Percentiles rank a stretch among this genome's conserved stretches.
phyloP scores from a whole-genome alignment of 2,113 vertebrate genomes.

The Gavia stellata region DNA sequence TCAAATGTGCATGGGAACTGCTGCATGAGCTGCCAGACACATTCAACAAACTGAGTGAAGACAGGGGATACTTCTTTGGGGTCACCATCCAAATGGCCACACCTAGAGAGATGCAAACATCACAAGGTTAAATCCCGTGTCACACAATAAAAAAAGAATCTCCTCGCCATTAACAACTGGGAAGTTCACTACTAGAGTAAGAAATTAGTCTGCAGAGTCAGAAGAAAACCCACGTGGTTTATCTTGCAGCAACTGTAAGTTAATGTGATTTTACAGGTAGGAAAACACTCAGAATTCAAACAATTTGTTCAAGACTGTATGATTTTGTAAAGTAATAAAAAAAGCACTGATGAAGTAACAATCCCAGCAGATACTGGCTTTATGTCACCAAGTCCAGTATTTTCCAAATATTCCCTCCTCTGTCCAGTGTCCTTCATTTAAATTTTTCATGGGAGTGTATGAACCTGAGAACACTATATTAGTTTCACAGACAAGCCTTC shows the following conservation, averaged over 20 bases:
- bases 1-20: conserved; percentile 81
- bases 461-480: not conserved
- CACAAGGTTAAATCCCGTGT: not conserved
- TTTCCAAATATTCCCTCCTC: not conserved
- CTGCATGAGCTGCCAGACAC: conserved; percentile 82
- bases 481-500: not conserved
- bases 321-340: not conserved
- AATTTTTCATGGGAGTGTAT: not conserved
- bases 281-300: not conserved
- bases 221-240: not conserved
- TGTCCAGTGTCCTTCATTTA: not conserved
- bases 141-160: not conserved
- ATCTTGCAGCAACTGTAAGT: not conserved
- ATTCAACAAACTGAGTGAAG: conserved; percentile 83
- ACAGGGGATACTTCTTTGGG: conserved; percentile 81
- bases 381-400: not conserved
- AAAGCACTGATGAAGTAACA: not conserved
- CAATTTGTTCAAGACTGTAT: not conserved
- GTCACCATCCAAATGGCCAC: conserved; percentile 78
- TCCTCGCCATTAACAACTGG: not conserved
- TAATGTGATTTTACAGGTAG: not conserved
- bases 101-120: conserved; percentile 58
- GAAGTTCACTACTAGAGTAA: not conserved
- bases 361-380: not conserved
- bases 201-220: not conserved